Conservation (phyloP, 1,140 invertebrate genomes). For the Armadillidium nasatum region DNA sequence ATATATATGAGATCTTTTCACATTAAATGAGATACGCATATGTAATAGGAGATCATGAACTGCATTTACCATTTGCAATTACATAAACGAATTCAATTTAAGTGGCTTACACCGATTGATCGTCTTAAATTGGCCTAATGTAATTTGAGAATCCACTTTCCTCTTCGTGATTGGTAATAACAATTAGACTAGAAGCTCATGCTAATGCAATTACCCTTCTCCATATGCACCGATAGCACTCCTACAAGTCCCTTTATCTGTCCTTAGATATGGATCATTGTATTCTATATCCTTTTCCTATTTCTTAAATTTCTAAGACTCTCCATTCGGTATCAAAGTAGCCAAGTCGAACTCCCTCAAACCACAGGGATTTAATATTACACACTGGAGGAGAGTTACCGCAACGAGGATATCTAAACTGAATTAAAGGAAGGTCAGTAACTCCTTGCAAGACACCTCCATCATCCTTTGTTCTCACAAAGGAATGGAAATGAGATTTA, state of each 20-base stretch:
- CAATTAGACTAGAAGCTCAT: neutral
- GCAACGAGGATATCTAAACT: neutral
- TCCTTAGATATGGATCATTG: neutral
- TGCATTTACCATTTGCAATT: too few relatives aligned
- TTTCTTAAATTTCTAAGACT: neutral
- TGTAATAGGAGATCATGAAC: too few relatives aligned
- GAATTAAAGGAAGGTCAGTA: neutral
- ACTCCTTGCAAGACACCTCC: neutral
- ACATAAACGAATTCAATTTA: neutral
- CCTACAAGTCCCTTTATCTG: neutral
- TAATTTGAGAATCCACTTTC: neutral
- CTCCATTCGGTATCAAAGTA: neutral
- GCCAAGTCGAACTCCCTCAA: neutral
- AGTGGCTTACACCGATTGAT: neutral
- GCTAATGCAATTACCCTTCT: neutral
- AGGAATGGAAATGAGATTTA: neutral
- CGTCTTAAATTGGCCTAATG: constrained; percentile 7
- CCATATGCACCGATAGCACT: neutral
- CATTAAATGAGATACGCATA: too few relatives aligned
- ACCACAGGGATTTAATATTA: neutral
- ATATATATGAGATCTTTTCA: too few relatives aligned
- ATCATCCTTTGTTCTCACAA: neutral
- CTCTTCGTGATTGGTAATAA: constrained; percentile 1
- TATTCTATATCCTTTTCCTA: neutral
- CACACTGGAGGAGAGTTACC: neutral